Conservation (phyloP, 2,888 invertebrate species). For the Hesperia comma region DNA sequence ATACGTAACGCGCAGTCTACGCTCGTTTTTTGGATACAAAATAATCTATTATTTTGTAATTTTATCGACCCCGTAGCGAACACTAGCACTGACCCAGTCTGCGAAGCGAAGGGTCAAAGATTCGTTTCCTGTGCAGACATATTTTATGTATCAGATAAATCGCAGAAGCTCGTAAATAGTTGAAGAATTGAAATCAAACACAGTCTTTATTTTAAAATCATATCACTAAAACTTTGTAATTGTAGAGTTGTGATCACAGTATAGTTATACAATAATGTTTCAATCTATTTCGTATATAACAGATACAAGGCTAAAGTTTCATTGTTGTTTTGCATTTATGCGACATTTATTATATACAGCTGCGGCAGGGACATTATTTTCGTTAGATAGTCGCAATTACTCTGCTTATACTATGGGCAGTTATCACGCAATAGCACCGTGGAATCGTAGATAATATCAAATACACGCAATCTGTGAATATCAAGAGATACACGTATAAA, state of each 20-base stretch:
- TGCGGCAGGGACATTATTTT: slow-evolving; percentile 42
- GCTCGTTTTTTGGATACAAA: too few species aligned
- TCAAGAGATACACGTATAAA: slow-evolving; percentile 1
- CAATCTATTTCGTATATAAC: slow-evolving; percentile 1
- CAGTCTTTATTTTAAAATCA: too few species aligned
- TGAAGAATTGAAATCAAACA: too few species aligned
- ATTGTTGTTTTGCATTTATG: slow-evolving; percentile 32
- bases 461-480: slow-evolving; percentile 33
- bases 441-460: slow-evolving; percentile 42
- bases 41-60: too few species aligned
- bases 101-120: too few species aligned
- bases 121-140: too few species aligned
- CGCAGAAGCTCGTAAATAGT: too few species aligned
- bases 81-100: too few species aligned
- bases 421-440: slow-evolving; percentile 50
- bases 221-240: not conserved
- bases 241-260: not conserved
- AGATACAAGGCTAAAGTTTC: slow-evolving; percentile 24
- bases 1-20: too few species aligned
- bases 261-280: not conserved
- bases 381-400: slow-evolving; percentile 45
- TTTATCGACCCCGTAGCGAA: too few species aligned
- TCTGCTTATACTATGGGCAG: slow-evolving; percentile 43
- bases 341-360: slow-evolving; percentile 35
- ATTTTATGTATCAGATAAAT: too few species aligned